phyloP scores from a whole-genome alignment of 2,113 vertebrate species.

The Loxodonta africana region DNA sequence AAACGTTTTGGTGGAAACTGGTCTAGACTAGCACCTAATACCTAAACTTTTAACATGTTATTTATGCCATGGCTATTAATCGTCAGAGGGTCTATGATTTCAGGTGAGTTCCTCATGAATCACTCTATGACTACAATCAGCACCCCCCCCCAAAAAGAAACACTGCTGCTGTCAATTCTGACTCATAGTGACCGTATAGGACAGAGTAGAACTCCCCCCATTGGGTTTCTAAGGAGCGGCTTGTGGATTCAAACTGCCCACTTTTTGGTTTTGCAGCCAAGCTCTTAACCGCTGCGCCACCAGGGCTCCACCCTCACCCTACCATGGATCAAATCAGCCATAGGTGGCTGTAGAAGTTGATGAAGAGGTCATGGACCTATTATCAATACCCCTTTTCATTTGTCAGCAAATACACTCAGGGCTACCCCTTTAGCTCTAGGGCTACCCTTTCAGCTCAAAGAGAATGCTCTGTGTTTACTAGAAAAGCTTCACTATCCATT shows the following conservation, averaged over 20 bases:
- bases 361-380: neutral
- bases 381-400: neutral
- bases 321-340: neutral
- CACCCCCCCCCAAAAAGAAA: neutral
- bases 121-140: neutral
- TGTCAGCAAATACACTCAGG: neutral
- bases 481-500: neutral
- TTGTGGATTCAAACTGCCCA: too few species aligned
- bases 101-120: neutral
- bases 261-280: too few species aligned
- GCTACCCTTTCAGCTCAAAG: neutral
- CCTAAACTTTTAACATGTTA: neutral
- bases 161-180: too few species aligned
- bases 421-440: neutral
- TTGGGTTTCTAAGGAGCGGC: too few species aligned
- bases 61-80: neutral
- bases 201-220: too few species aligned
- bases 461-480: neutral
- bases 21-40: neutral
- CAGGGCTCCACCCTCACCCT: neutral
- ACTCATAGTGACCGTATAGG: too few species aligned
- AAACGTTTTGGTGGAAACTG: neutral
- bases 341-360: neutral
- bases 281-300: too few species aligned
- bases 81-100: neutral